These are phyloP conservation scores for Ceratina australensis DNA, from an alignment of 1,140 invertebrate species.

Conservation along the genomic window DNA sequence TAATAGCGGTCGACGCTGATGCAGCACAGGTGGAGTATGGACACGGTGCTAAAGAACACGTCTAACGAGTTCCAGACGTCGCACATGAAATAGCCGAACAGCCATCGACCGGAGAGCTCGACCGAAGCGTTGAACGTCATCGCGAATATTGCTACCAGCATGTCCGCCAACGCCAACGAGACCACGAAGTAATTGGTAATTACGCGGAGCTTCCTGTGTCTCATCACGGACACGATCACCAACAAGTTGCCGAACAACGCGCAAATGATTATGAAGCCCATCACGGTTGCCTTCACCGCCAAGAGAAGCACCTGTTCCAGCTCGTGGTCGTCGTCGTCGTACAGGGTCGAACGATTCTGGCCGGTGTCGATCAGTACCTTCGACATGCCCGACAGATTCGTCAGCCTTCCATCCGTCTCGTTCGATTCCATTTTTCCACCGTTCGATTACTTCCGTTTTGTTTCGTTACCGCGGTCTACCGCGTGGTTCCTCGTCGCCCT, in stretches of 20 bases:
- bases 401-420: slow-evolving; percentile 55
- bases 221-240: slow-evolving; percentile 89
- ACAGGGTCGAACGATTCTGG: slow-evolving; percentile 48
- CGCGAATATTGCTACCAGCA: slow-evolving; percentile 93
- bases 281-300: slow-evolving; percentile 85
- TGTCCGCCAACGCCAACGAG: slow-evolving; percentile 93
- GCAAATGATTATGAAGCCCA: slow-evolving; percentile 91
- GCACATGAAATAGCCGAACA: slow-evolving; percentile 93
- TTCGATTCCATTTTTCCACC: slow-evolving; percentile 63
- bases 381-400: background rate
- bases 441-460: background rate
- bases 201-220: slow-evolving; percentile 90
- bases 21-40: slow-evolving; percentile 95
- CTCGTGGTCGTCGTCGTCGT: slow-evolving; percentile 52
- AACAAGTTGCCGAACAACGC: slow-evolving; percentile 92
- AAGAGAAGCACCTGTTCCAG: slow-evolving; percentile 81
- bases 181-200: slow-evolving; percentile 98
- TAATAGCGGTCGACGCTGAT: slow-evolving; percentile 95
- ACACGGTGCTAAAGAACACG: slow-evolving; percentile 96
- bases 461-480: slow-evolving; percentile 12
- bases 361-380: slow-evolving; percentile 63
- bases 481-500: background rate
- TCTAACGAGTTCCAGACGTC: slow-evolving; percentile 97
- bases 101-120: slow-evolving; percentile 88
- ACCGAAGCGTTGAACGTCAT: slow-evolving; percentile 98